phyloP scores from a whole-genome alignment of 2,888 invertebrate genomes.

The Autographa pulchrina region DNA sequence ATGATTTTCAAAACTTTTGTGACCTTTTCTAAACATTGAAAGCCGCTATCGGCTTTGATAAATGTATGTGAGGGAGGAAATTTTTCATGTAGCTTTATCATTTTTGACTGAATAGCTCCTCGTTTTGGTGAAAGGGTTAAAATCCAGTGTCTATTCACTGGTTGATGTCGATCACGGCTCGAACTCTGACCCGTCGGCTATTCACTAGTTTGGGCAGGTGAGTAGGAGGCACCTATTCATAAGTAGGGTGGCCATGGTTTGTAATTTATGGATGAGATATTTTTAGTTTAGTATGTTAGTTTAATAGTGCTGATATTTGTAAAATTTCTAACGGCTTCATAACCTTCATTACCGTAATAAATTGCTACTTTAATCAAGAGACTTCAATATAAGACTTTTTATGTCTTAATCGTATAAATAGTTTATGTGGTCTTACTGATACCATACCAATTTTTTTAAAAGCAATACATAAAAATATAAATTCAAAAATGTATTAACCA shows the following conservation, averaged over 20 bases:
- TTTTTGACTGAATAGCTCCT: slow-evolving; percentile 22
- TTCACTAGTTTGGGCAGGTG: slow-evolving; percentile 66
- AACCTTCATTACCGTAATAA: no score
- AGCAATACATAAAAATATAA: no score
- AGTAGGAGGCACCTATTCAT: slow-evolving; percentile 65
- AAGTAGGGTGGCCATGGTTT: slow-evolving; percentile 39
- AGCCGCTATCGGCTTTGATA: slow-evolving; percentile 23
- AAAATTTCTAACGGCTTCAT: background rate
- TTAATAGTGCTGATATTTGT: background rate
- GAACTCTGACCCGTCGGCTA: slow-evolving; percentile 60
- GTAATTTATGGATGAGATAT: background rate
- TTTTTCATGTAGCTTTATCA: slow-evolving; percentile 24
- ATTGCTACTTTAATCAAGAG: no score
- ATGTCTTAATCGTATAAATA: no score
- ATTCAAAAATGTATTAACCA: no score
- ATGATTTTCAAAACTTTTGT: slow-evolving; percentile 1
- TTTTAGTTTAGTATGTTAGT: no score
- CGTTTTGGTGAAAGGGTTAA: slow-evolving; percentile 58
- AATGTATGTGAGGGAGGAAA: slow-evolving; percentile 21
- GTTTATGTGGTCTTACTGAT: no score
- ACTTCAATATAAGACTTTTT: no score
- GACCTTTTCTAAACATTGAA: slow-evolving; percentile 4
- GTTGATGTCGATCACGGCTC: slow-evolving; percentile 65
- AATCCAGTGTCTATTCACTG: slow-evolving; percentile 59
- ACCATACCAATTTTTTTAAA: no score